Conservation (phyloP, 2,888 invertebrate species). For the Congeria kusceri region DNA sequence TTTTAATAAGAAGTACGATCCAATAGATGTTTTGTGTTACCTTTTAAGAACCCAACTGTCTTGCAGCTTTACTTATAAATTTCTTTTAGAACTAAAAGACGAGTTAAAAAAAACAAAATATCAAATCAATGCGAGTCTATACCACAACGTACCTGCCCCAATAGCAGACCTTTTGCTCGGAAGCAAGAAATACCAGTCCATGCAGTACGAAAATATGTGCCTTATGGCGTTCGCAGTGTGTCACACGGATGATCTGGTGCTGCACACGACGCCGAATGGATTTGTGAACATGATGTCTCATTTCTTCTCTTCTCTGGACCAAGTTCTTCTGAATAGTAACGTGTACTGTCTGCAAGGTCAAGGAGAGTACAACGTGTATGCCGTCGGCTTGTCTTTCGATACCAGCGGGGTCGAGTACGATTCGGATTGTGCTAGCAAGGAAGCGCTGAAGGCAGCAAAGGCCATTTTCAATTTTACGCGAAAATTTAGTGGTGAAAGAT, state of each 20-base stretch:
- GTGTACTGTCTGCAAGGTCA: constrained; percentile 17
- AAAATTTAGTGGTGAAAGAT: constrained; percentile 17
- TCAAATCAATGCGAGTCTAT: neutral
- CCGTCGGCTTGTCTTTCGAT: constrained; percentile 11
- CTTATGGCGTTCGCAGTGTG: constrained; percentile 14
- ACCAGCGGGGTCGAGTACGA: too few species aligned
- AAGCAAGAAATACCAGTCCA: neutral
- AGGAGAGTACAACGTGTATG: constrained; percentile 4
- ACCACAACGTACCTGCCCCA: constrained; percentile 11
- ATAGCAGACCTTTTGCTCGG: constrained; percentile 11
- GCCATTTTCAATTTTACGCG: constrained; percentile 9
- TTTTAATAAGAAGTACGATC: too few species aligned
- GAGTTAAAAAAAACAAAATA: neutral
- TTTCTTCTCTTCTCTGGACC: constrained; percentile 23
- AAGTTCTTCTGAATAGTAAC: constrained; percentile 9
- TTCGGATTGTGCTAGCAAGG: neutral
- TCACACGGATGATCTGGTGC: neutral
- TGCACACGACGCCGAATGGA: constrained; percentile 16
- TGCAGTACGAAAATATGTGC: neutral
- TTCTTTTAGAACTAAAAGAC: constrained; percentile 18
- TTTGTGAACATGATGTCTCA: constrained; percentile 20
- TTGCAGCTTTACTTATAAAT: neutral
- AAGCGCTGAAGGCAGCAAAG: neutral
- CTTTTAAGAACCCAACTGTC: too few species aligned
- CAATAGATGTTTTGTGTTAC: too few species aligned